Conservation (phyloP, 2,797 vertebrate species). For the Vespertilio murinus region DNA sequence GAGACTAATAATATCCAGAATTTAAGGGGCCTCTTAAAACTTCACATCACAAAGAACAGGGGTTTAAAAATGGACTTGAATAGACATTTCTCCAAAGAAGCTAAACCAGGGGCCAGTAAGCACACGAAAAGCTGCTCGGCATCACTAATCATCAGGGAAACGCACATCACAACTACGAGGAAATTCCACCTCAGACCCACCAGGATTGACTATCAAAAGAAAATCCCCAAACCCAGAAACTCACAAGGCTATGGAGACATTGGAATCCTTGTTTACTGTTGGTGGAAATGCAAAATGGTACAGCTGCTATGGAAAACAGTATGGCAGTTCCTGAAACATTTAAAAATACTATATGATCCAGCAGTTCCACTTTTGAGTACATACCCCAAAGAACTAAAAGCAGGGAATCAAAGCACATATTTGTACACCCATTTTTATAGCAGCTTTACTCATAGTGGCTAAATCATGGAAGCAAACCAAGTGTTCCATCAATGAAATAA, state of each 20-base stretch:
- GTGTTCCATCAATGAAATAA: not conserved
- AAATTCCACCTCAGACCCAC: not conserved
- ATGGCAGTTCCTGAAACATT: not conserved
- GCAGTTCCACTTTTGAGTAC: not conserved
- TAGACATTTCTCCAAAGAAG: not conserved
- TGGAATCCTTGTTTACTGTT: not conserved
- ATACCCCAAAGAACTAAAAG: not conserved
- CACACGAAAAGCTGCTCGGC: not conserved
- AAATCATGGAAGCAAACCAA: not conserved
- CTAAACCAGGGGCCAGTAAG: not conserved
- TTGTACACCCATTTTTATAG: not conserved
- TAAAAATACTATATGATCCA: not conserved
- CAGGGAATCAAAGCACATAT: not conserved
- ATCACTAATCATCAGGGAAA: not conserved
- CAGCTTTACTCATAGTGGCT: not conserved
- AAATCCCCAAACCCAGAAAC: not conserved
- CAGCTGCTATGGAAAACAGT: not conserved
- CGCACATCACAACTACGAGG: not conserved
- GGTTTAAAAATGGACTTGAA: not conserved
- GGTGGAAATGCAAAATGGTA: not conserved
- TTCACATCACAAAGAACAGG: not conserved
- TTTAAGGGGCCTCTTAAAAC: not conserved
- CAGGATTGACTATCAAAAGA: not conserved
- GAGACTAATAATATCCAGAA: not conserved
- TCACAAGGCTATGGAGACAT: not conserved